Evolutionary conservation across 2,888 invertebrate species (phyloP).

Genomic region (Tridacna crocea): DNA sequence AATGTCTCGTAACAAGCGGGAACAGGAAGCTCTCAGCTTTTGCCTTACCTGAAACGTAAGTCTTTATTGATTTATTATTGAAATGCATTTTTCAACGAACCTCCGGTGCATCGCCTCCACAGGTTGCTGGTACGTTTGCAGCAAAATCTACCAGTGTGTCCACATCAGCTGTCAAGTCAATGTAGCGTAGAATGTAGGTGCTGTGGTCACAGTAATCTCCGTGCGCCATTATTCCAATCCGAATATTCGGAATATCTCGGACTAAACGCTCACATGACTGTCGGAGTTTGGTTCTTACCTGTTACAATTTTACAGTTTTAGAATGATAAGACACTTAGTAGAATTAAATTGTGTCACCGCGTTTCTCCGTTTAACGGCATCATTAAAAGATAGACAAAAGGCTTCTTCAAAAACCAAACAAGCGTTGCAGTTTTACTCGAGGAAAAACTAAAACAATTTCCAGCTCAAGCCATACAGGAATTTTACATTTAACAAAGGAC

Average conservation of each 20-base stretch:
- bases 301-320: neutral
- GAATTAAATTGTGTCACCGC: too few species aligned
- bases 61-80: neutral
- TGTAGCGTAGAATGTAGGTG: conserved; percentile 69
- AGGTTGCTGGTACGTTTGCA: conserved; percentile 67
- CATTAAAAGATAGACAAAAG: too few species aligned
- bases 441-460: too few species aligned
- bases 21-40: conserved; percentile 71
- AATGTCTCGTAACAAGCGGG: conserved; percentile 75
- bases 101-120: conserved; percentile 80
- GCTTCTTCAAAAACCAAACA: too few species aligned
- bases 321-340: too few species aligned
- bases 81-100: conserved; percentile 55
- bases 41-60: conserved; percentile 68
- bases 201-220: conserved; percentile 80
- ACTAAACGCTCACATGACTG: conserved; percentile 74
- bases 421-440: too few species aligned
- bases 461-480: too few species aligned
- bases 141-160: conserved; percentile 75
- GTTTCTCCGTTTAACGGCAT: too few species aligned
- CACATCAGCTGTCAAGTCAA: conserved; percentile 78
- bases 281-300: conserved; percentile 67
- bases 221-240: conserved; percentile 80
- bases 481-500: too few species aligned
- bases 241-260: conserved; percentile 76